These are phyloP conservation scores for Pheosia tremula DNA, from an alignment of 2,888 invertebrate species.

Conservation along the genomic window DNA sequence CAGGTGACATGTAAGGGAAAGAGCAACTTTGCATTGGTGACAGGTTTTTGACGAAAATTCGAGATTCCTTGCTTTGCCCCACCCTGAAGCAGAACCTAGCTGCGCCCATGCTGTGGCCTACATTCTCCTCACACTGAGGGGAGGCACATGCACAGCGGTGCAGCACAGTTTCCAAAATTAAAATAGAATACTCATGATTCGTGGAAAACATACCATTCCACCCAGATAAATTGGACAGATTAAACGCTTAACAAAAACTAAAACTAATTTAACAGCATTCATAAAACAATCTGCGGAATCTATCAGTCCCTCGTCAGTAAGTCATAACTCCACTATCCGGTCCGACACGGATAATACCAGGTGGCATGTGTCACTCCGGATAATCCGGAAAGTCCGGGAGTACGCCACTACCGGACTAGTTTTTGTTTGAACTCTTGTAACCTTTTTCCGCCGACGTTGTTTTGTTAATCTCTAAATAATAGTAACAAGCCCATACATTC, in stretches of 20 bases:
- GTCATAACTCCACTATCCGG: slow-evolving; percentile 8
- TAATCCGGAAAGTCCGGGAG: neutral
- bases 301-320: slow-evolving; percentile 5
- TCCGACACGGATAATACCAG: slow-evolving; percentile 11
- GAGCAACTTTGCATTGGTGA: no score
- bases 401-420: neutral
- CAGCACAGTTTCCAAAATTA: no score
- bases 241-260: slow-evolving; percentile 1
- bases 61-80: no score
- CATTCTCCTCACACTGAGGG: no score
- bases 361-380: slow-evolving; percentile 13
- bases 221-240: neutral
- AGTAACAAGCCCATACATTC: no score
- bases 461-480: neutral
- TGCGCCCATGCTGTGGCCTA: no score
- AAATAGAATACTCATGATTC: no score
- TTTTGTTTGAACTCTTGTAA: neutral
- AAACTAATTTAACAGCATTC: neutral
- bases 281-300: neutral
- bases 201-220: no score
- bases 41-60: no score
- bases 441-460: neutral
- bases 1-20: no score
- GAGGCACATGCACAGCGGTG: no score
- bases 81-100: no score